Base-by-base conservation (phyloP, 2,888 invertebrate species). In the Polydrusus cervinus region DNA sequence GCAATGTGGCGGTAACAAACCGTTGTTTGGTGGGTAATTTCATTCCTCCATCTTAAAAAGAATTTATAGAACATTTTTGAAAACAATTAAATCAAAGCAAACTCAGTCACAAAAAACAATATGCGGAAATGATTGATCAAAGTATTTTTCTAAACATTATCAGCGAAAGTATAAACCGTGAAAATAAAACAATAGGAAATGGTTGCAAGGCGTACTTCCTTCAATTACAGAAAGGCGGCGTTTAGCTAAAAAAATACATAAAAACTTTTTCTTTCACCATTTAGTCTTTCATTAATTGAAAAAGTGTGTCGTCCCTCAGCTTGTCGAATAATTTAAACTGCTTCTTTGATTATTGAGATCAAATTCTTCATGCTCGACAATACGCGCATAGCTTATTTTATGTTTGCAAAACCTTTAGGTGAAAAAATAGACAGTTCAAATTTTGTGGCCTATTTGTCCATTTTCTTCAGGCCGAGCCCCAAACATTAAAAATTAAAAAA, bases 101-200 rank as follows among this genome's bases (percentile, higher is more conserved):
- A 47, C 16, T 9, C 3, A 16, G 47, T 14, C n/a, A 11, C 25
- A 30, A 53, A 30, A 25, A 53, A 55, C 55, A 55, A 55, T 34
- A 34, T 55, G n/a, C 34, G 55, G 64, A 64, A 64, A 14, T 64
- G 64, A 64, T 25, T 16, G 45, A 47, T 47, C 47, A 64, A 34
- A 34, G 7, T 9, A 64, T 47, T 62, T 62, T 62, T 25, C 20
- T 45, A 25, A 25, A 8, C 25, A 43, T 10, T 20, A 20, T n/a
- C n/a, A 45, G 45, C 64, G 64, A 64, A 64, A 64, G 62, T 47
- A 64, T 3, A n/a, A 14, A 47, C 40, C 14, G 47, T 47, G 9
- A 47, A 64, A 64, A 64, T 25, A 16, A 64, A 64, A 64, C 64
- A 64, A 64, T 64, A 25, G 47, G 18, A 64, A 45, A 47, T 18